Evolutionary conservation across 1,140 invertebrate genomes (phyloP).

Genomic region (Drosophila guanche): DNA sequence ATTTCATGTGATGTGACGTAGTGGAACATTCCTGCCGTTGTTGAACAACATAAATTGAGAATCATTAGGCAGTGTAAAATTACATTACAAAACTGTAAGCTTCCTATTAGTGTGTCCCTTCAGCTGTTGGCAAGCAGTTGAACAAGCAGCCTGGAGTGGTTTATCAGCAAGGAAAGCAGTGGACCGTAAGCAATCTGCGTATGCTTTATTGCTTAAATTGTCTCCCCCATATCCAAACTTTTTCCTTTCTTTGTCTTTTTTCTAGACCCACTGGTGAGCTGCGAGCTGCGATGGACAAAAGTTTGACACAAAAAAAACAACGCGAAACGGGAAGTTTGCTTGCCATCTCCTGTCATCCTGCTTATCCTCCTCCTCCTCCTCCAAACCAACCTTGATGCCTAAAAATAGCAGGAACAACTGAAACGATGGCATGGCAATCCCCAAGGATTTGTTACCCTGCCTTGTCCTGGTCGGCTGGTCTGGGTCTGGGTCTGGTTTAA

Average conservation of each 20-base stretch:
- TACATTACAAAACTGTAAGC: neutral
- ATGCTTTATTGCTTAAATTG: conserved; percentile 23
- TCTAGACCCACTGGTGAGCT: neutral
- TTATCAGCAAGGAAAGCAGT: no score
- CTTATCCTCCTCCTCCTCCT: neutral
- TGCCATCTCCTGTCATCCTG: neutral
- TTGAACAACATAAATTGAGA: conserved; percentile 32
- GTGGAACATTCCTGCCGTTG: conserved; percentile 81
- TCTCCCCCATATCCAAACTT: conserved; percentile 27
- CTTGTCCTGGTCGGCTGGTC: conserved; percentile 20
- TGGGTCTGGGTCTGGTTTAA: conserved; percentile 18
- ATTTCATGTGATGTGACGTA: conserved; percentile 84
- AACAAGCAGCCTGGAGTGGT: no score
- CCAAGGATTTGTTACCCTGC: conserved; percentile 32
- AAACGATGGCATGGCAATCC: conserved; percentile 23
- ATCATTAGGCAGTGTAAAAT: neutral
- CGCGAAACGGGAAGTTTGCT: neutral
- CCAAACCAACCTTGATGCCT: conserved; percentile 39
- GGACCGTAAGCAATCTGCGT: conserved; percentile 2
- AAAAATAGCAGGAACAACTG: conserved; percentile 36
- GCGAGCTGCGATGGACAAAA: conserved; percentile 42
- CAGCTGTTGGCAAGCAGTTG: no score
- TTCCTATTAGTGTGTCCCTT: no score
- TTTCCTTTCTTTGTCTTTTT: conserved; percentile 5
- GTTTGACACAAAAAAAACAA: conserved; percentile 34